phyloP scores from a whole-genome alignment of 1,140 invertebrate genomes.

The Sesamia nonagrioides region DNA sequence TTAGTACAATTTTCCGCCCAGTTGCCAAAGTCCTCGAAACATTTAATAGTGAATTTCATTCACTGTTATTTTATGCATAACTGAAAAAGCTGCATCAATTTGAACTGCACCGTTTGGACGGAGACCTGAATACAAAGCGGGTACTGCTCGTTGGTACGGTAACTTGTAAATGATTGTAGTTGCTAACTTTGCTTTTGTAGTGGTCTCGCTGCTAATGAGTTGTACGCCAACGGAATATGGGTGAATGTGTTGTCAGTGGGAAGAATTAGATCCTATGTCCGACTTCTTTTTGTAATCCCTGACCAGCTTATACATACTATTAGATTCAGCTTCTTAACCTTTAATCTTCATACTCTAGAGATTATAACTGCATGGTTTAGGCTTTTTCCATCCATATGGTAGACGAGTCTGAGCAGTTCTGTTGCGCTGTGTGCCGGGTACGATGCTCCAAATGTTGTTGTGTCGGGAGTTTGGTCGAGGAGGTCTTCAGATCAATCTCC shows the following conservation, averaged over 20 bases:
- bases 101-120: neutral
- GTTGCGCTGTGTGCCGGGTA: no score
- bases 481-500: no score
- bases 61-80: neutral
- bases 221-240: neutral
- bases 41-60: constrained; percentile 25
- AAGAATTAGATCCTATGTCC: no score
- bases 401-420: no score
- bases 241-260: neutral
- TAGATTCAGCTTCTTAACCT: no score
- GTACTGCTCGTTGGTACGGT: neutral
- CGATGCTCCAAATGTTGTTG: no score
- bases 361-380: no score
- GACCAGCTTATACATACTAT: no score
- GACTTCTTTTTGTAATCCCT: no score
- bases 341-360: no score
- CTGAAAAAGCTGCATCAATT: neutral
- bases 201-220: constrained; percentile 10
- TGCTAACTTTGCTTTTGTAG: constrained; percentile 15
- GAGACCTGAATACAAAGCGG: neutral
- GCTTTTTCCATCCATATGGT: no score
- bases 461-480: no score
- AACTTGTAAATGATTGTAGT: constrained; percentile 25
- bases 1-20: neutral
- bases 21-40: constrained; percentile 7